These are phyloP conservation scores for Perognathus longimembris DNA, from an alignment of 2,113 vertebrate genomes.

Conservation along the genomic window DNA sequence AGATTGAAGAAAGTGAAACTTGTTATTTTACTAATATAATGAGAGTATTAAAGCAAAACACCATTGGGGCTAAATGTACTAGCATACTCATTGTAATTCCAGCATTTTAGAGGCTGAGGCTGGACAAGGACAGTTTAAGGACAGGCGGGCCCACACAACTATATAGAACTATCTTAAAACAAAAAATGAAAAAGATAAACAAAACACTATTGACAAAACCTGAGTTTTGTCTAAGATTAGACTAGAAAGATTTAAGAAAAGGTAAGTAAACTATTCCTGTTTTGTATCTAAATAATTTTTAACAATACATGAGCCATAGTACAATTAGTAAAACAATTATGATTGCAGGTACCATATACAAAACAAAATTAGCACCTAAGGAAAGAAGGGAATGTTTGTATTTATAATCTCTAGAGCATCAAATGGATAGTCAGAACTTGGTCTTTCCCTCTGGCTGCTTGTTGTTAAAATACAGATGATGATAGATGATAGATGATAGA, in stretches of 20 bases:
- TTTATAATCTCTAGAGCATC: neutral
- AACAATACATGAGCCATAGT: neutral
- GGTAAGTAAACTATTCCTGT: neutral
- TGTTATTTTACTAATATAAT: slow-evolving; percentile 37
- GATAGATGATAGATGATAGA: too few relatives aligned
- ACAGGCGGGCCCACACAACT: neutral
- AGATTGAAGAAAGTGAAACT: slow-evolving; percentile 1
- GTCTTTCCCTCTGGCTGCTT: neutral
- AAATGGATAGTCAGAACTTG: neutral
- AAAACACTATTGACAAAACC: too few relatives aligned
- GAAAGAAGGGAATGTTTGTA: neutral
- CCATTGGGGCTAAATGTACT: neutral
- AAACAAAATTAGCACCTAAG: neutral
- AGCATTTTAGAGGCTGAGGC: neutral
- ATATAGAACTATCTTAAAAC: neutral
- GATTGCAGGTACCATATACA: neutral
- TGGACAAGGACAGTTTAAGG: too few relatives aligned
- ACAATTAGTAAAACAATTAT: neutral
- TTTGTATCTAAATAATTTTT: slow-evolving; percentile 15
- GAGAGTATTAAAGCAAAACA: slow-evolving; percentile 25
- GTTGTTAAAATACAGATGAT: too few relatives aligned
- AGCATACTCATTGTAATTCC: too few relatives aligned
- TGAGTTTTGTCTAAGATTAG: too few relatives aligned
- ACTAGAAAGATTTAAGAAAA: neutral
- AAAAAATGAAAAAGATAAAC: neutral